These are phyloP conservation scores for Hiodon tergisus DNA, from an alignment of 2,113 vertebrate species.

Conservation along the genomic window DNA sequence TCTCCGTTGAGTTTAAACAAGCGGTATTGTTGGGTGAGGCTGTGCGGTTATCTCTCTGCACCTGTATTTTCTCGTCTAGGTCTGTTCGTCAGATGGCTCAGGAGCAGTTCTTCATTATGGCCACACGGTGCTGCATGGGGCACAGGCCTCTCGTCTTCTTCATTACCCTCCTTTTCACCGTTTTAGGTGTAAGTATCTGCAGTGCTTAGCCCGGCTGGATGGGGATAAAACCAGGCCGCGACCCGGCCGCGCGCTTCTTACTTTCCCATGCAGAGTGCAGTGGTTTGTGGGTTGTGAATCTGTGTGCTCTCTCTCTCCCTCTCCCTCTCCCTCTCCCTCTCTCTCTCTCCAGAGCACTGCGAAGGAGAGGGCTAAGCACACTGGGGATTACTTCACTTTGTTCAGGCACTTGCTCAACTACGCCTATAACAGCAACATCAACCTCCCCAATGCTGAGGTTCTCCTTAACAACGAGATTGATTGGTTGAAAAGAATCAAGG, in stretches of 20 bases:
- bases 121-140: slow-evolving; percentile 97
- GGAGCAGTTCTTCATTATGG: slow-evolving; percentile 98
- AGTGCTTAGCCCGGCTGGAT: too few relatives aligned
- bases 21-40: neutral
- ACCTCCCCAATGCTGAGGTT: slow-evolving; percentile 96
- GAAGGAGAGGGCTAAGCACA: slow-evolving; percentile 92
- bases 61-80: slow-evolving; percentile 58
- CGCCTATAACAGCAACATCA: slow-evolving; percentile 97
- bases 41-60: neutral
- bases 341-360: slow-evolving; percentile 79
- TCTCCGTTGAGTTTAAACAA: too few relatives aligned
- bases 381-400: slow-evolving; percentile 94
- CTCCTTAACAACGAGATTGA: slow-evolving; percentile 99
- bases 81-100: slow-evolving; percentile 97
- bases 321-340: neutral
- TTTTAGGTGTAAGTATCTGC: slow-evolving; percentile 81
- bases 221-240: too few relatives aligned
- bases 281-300: neutral
- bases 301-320: neutral
- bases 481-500: slow-evolving; percentile 97
- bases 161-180: slow-evolving; percentile 95
- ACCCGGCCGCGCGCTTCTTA: neutral
- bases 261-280: neutral
- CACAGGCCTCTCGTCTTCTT: slow-evolving; percentile 96
- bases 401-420: slow-evolving; percentile 95